phyloP scores from a whole-genome alignment of 2,888 invertebrate species.

The Limenitis camilla region DNA sequence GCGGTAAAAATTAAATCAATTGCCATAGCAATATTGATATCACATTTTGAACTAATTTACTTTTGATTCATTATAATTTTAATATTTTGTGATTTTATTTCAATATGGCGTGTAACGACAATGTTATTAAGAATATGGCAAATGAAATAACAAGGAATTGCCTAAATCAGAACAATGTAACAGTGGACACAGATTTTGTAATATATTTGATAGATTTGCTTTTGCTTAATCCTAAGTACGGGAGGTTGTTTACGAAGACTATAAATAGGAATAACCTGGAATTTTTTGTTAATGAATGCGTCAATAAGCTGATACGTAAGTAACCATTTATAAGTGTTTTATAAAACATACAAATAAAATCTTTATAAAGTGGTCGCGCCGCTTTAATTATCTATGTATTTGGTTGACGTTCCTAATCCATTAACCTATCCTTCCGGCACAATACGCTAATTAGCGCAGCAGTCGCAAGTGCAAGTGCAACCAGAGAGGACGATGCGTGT shows the following conservation, averaged over 20 bases:
- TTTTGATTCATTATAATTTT: not conserved
- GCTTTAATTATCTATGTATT: no score
- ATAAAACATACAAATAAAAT: no score
- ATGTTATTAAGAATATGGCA: conserved; percentile 73
- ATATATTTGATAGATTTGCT: conserved; percentile 69
- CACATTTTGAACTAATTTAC: conserved; percentile 7
- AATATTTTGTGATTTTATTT: not conserved
- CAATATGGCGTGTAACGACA: conserved; percentile 63
- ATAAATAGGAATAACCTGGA: conserved; percentile 67
- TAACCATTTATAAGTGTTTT: no score
- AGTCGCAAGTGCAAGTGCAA: no score
- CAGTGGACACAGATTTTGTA: conserved; percentile 66
- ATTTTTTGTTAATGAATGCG: conserved; percentile 70
- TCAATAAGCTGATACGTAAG: conserved; percentile 61
- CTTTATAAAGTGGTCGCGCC: no score
- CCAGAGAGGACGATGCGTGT: no score
- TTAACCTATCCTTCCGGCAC: no score
- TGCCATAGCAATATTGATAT: conserved; percentile 24
- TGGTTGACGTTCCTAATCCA: no score
- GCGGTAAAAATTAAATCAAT: conserved; percentile 2
- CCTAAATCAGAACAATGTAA: conserved; percentile 48
- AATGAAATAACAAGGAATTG: conserved; percentile 74
- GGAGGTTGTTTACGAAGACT: conserved; percentile 60
- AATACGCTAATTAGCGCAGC: no score
- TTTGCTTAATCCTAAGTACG: conserved; percentile 73